A percentile compares a stretch with the other conserved stretches of the same genome.
Evolutionary conservation across 2,113 vertebrate genomes (phyloP).

Genomic region (Blennius ocellaris): DNA sequence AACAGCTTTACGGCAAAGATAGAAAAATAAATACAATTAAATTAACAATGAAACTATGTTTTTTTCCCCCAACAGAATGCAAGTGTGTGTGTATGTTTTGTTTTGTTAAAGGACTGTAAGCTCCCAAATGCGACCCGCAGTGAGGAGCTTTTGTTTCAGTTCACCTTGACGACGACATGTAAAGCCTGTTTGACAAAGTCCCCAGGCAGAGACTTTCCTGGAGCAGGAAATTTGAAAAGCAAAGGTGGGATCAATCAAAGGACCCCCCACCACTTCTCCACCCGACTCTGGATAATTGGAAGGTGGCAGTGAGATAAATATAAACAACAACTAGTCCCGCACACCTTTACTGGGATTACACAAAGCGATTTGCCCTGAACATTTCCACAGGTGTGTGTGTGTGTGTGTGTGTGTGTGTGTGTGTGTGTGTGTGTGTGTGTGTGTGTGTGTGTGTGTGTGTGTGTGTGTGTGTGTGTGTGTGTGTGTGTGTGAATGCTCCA

Average conservation of each 20-base stretch:
- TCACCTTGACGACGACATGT: constrained; percentile 58
- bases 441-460: neutral
- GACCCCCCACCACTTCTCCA: constrained; percentile 12
- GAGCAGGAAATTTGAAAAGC: constrained; percentile 46
- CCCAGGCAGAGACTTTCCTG: constrained; percentile 47
- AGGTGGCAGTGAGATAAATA: constrained; percentile 45
- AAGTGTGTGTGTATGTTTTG: constrained; percentile 15
- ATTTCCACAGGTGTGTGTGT: neutral
- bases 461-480: neutral
- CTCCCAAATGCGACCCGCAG: constrained; percentile 19
- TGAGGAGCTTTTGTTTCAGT: constrained; percentile 38
- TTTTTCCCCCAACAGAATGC: constrained; percentile 33
- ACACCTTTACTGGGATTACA: constrained; percentile 13
- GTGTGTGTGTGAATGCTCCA: neutral
- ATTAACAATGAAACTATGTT: constrained; percentile 10
- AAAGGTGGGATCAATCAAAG: constrained; percentile 47
- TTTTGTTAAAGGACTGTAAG: constrained; percentile 42
- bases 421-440: neutral
- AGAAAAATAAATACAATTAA: neutral
- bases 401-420: neutral
- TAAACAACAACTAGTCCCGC: constrained; percentile 36
- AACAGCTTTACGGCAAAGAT: constrained; percentile 6
- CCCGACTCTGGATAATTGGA: constrained; percentile 49
- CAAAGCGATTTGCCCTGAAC: constrained; percentile 17
- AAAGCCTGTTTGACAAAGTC: constrained; percentile 43